A percentile compares a stretch with the other conserved stretches of the same genome.
Conservation (phyloP, 2,113 vertebrate genomes). For the Chunga burmeisteri region DNA sequence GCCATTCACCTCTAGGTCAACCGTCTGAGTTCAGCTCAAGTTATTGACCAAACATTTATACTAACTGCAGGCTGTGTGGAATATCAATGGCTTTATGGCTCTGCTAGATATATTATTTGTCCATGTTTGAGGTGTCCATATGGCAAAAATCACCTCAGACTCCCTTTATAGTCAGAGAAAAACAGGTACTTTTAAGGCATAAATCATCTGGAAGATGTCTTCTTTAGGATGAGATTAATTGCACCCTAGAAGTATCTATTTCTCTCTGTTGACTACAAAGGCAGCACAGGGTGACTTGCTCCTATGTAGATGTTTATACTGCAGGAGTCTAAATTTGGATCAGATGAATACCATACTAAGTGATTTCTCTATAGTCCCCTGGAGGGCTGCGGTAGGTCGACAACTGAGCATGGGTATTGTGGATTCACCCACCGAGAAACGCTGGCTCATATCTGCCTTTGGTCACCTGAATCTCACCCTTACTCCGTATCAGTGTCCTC, state of each 20-base stretch:
- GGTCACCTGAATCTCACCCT: background rate
- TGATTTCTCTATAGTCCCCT: constrained; percentile 13
- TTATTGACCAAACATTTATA: constrained; percentile 69
- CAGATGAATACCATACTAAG: constrained; percentile 57
- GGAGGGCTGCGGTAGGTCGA: constrained; percentile 38
- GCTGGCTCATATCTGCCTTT: background rate
- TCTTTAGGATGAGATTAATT: constrained; percentile 54
- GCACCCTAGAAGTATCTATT: constrained; percentile 50
- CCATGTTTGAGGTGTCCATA: constrained; percentile 51
- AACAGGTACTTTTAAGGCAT: constrained; percentile 49
- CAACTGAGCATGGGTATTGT: background rate
- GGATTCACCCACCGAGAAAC: background rate
- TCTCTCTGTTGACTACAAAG: constrained; percentile 52
- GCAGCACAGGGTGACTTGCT: constrained; percentile 35
- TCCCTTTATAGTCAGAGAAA: constrained; percentile 41
- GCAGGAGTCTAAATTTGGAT: constrained; percentile 54
- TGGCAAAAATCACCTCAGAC: constrained; percentile 61
- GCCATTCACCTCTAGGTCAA: constrained; percentile 62
- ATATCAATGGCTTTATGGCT: constrained; percentile 56
- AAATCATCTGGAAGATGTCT: constrained; percentile 45
- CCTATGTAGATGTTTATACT: constrained; percentile 59
- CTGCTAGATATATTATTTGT: constrained; percentile 52
- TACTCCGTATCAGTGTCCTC: background rate
- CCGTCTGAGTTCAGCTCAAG: constrained; percentile 39
- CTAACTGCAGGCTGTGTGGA: constrained; percentile 56